These are phyloP conservation scores for Rhincodon typus DNA, from an alignment of 2,797 vertebrate genomes.

Conservation along the genomic window DNA sequence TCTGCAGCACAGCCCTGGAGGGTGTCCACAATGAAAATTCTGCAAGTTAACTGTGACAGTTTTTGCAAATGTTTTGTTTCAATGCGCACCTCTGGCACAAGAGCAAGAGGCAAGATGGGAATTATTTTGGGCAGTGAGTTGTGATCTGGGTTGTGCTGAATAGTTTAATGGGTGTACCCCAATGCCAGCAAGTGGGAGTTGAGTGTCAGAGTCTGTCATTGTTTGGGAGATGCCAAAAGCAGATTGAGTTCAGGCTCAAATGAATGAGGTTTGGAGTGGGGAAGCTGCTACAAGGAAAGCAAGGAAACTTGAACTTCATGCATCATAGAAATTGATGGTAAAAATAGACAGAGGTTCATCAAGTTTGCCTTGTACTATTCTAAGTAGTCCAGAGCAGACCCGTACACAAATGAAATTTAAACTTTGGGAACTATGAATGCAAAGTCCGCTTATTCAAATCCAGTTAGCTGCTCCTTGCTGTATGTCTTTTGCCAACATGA, in stretches of 20 bases:
- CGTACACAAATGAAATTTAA: neutral
- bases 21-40: neutral
- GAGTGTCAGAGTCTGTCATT: neutral
- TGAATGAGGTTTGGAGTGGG: neutral
- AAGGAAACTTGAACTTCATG: neutral
- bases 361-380: neutral
- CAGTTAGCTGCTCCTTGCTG: no score
- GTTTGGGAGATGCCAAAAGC: neutral
- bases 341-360: neutral
- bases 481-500: no score
- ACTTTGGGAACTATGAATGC: neutral
- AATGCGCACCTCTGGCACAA: neutral
- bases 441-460: neutral
- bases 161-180: neutral
- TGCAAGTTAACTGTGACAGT: neutral
- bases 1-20: neutral
- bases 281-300: neutral
- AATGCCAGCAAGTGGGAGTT: neutral
- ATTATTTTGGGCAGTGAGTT: neutral
- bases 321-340: neutral
- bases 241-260: neutral
- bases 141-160: neutral
- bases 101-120: neutral
- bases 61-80: neutral
- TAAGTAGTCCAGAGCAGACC: neutral